phyloP scores from a whole-genome alignment of 2,888 invertebrate genomes.

The Troides oblongomaculatus region DNA sequence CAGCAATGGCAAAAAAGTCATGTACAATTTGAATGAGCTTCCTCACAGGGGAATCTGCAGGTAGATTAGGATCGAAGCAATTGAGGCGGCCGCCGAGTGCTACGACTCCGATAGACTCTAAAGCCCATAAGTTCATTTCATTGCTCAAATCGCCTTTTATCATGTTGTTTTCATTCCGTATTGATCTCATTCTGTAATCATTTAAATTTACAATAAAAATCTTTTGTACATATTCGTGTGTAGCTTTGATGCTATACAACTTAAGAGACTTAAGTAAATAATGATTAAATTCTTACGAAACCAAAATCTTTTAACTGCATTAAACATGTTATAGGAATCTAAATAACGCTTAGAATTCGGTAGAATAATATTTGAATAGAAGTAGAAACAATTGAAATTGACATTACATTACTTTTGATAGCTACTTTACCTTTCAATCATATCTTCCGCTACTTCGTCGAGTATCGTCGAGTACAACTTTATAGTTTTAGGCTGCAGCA shows the following conservation, averaged over 20 bases:
- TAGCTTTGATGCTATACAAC: neutral
- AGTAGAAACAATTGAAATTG: neutral
- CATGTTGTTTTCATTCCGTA: constrained; percentile 74
- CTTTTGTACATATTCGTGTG: neutral
- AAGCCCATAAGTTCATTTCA: constrained; percentile 82
- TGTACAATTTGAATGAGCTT: constrained; percentile 57
- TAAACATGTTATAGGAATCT: neutral
- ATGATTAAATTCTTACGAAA: neutral
- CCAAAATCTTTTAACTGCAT: neutral
- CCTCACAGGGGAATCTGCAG: constrained; percentile 55
- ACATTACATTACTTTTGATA: neutral
- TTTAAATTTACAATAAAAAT: neutral
- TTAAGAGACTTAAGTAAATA: no score
- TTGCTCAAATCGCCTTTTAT: constrained; percentile 76
- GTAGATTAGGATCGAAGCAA: constrained; percentile 54
- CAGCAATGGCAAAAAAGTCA: constrained; percentile 44
- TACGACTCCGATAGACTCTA: constrained; percentile 77
- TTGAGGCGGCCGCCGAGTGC: constrained; percentile 62
- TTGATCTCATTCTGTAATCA: constrained; percentile 70
- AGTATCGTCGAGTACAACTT: constrained; percentile 83
- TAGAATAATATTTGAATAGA: neutral
- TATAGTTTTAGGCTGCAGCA: constrained; percentile 86
- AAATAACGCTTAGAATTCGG: neutral
- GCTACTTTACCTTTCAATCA: constrained; percentile 79
- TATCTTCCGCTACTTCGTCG: constrained; percentile 83